Evolutionary conservation across 2,888 invertebrate genomes (phyloP).

Genomic region (Melanargia galathea): DNA sequence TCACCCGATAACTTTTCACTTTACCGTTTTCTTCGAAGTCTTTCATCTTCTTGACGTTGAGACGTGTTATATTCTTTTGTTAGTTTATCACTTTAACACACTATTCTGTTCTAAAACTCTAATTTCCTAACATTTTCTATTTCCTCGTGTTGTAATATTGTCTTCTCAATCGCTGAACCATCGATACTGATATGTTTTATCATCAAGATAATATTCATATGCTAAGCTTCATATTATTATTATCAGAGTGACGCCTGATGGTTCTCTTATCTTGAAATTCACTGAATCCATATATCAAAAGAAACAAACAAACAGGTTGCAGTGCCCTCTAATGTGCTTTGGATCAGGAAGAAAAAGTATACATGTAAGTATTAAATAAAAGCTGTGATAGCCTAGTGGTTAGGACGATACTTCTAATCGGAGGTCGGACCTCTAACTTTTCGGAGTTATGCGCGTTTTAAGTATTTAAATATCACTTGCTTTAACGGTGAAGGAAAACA

Average conservation of each 20-base stretch:
- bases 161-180: slow-evolving; percentile 25
- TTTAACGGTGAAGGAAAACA: too few relatives aligned
- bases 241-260: slow-evolving; percentile 25
- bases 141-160: slow-evolving; percentile 9
- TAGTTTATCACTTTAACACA: background rate
- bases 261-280: slow-evolving; percentile 25
- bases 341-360: background rate
- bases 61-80: background rate
- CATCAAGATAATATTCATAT: slow-evolving; percentile 21
- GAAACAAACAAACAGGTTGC: slow-evolving; percentile 9
- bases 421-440: too few relatives aligned
- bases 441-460: too few relatives aligned
- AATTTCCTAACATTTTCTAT: slow-evolving; percentile 15
- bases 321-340: slow-evolving; percentile 20
- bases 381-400: too few relatives aligned
- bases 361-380: background rate
- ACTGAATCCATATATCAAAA: slow-evolving; percentile 13
- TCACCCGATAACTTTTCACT: slow-evolving; percentile 41
- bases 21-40: slow-evolving; percentile 32
- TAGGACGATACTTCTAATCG: too few relatives aligned
- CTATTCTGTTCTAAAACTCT: background rate
- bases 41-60: slow-evolving; percentile 10
- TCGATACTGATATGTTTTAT: slow-evolving; percentile 33
- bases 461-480: too few relatives aligned
- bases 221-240: slow-evolving; percentile 24